phyloP scores from a whole-genome alignment of 2,113 vertebrate genomes.

The Nerophis ophidion region DNA sequence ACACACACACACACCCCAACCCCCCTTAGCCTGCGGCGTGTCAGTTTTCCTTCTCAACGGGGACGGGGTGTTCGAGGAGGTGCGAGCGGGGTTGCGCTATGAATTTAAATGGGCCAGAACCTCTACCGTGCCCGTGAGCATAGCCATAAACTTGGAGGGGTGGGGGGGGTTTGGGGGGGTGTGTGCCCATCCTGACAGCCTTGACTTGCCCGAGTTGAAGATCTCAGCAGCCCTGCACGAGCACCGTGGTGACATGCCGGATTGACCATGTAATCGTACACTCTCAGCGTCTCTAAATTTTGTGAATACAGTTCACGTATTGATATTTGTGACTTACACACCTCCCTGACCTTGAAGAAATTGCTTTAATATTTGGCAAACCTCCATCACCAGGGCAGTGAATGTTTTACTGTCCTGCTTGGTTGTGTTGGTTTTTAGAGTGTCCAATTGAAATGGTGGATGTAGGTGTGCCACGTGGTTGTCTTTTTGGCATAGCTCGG shows the following conservation, averaged over 20 bases:
- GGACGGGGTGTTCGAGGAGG: constrained; percentile 45
- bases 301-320: constrained; percentile 24
- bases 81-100: constrained; percentile 35
- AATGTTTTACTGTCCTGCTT: constrained; percentile 32
- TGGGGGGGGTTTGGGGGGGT: constrained; percentile 20
- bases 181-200: constrained; percentile 10
- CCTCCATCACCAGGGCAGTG: constrained; percentile 17
- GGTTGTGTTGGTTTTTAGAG: constrained; percentile 21
- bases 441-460: constrained; percentile 3
- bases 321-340: constrained; percentile 29
- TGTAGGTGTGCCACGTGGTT: neutral
- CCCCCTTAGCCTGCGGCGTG: constrained; percentile 16
- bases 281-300: constrained; percentile 21
- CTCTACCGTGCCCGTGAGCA: constrained; percentile 40
- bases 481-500: no score
- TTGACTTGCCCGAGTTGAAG: neutral
- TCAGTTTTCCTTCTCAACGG: constrained; percentile 55
- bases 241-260: neutral
- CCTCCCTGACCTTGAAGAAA: constrained; percentile 54
- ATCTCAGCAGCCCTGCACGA: neutral
- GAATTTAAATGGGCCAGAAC: constrained; percentile 56
- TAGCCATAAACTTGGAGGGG: constrained; percentile 37
- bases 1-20: neutral
- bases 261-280: neutral
- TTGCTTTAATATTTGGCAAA: constrained; percentile 25